Base-by-base conservation (phyloP, 2,797 vertebrate genomes). In the Chromis chromis region DNA sequence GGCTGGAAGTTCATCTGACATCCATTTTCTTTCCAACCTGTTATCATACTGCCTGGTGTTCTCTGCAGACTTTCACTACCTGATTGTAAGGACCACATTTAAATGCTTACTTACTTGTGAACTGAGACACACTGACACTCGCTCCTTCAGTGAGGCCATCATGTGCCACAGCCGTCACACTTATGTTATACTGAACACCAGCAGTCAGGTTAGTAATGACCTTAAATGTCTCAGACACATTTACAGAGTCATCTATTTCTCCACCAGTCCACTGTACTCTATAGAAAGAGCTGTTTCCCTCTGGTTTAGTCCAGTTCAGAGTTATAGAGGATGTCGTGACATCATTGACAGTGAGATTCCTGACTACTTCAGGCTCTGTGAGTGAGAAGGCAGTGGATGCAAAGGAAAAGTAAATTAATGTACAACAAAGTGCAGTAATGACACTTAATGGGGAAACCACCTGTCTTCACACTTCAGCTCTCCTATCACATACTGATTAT, bases 241-340 rank as follows among this genome's bases (percentile, higher is more conserved):
- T 57, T 3, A 0, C 13, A 10, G 0, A 2, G 2, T 1, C 0
- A 1, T 0, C 2, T 1, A 27, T 16, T 31, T 24, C n/a, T 24
- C 21, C 60, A 74, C 11, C 2, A 14, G n/a, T 64, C 84, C 74
- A 81, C 11, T 65, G 4, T 12, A 92, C 60, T 64, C 0, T 58
- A 64, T 64, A 79, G 48, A 24, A 64, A 5, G 11, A 46, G 0
- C 19, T 57, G 12, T 14, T 16, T 64, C 81, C 86, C 1, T 16
- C 3, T 71, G 85, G 79, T 70, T 83, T 3, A 64, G 13, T 67
- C 85, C 89, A 90, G 24, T 0, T 81, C 39, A 91, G 27, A 54
- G 0, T 76, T 3, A 84, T 1, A 13, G 76, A 76, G 0, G 74
- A 85, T 16, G 81, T 81, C 17, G 70, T 89, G 63, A 81, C 4